A percentile compares a stretch with the other conserved stretches of the same genome.
Evolutionary conservation across 2,797 vertebrate species (phyloP).

Genomic region (Pipistrellus pygmaeus): DNA sequence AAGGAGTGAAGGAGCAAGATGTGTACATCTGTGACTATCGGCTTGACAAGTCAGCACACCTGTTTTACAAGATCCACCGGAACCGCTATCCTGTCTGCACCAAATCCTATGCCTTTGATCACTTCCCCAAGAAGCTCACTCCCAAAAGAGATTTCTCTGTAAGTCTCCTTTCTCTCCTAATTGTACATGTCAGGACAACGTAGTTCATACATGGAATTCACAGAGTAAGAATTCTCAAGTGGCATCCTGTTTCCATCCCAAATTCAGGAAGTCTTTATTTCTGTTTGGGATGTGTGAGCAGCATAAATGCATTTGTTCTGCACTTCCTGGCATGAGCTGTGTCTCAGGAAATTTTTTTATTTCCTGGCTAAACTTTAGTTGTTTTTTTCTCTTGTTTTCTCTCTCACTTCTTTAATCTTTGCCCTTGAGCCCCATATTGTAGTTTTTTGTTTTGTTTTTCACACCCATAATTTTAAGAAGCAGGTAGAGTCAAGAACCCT

Average conservation of each 20-base stretch:
- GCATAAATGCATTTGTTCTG: neutral
- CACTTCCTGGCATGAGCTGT: neutral
- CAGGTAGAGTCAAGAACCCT: neutral
- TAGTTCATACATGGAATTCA: neutral
- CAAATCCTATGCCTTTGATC: slow-evolving; percentile 98
- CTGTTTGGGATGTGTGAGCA: neutral
- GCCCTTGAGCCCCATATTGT: neutral
- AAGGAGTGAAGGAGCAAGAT: slow-evolving; percentile 97
- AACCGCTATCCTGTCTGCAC: slow-evolving; percentile 99
- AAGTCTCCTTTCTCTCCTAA: slow-evolving; percentile 77
- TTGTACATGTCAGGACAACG: neutral
- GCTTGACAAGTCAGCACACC: slow-evolving; percentile 98
- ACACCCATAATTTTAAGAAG: slow-evolving; percentile 25
- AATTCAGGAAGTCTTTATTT: neutral
- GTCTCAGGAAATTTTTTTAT: neutral
- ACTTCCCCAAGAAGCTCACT: slow-evolving; percentile 96
- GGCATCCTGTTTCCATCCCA: neutral
- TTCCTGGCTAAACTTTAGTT: neutral
- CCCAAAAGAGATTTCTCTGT: slow-evolving; percentile 99
- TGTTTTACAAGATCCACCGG: slow-evolving; percentile 99
- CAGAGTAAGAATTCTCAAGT: neutral
- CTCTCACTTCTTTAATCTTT: neutral
- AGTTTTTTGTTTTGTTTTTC: slow-evolving; percentile 16
- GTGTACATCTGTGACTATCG: slow-evolving; percentile 99
- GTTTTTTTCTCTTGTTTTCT: neutral